These are phyloP conservation scores for Protaetia brevitarsis DNA, from an alignment of 1,140 invertebrate species.

Conservation along the genomic window DNA sequence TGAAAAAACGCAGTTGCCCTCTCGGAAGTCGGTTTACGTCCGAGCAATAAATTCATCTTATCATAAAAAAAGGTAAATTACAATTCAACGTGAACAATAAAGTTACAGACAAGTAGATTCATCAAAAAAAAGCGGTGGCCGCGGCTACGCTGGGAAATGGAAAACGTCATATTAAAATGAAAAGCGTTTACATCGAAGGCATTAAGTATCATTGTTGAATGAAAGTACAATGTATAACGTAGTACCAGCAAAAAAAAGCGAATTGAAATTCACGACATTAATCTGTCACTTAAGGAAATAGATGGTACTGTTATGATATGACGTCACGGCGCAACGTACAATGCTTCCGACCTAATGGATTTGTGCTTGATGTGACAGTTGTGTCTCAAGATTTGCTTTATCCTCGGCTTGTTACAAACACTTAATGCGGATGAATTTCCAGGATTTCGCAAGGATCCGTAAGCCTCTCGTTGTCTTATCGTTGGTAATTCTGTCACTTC, in stretches of 20 bases:
- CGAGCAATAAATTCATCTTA: slow-evolving; percentile 1
- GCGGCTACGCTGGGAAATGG: slow-evolving; percentile 33
- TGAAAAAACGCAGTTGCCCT: too few relatives aligned
- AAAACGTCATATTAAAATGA: slow-evolving; percentile 42
- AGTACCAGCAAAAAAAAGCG: slow-evolving; percentile 30
- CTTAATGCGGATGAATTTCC: slow-evolving; percentile 35
- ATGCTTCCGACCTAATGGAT: slow-evolving; percentile 35
- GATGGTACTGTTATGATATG: slow-evolving; percentile 35
- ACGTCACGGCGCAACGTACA: slow-evolving; percentile 34
- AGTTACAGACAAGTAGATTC: slow-evolving; percentile 27
- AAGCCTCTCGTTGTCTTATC: slow-evolving; percentile 2
- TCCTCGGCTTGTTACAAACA: slow-evolving; percentile 30
- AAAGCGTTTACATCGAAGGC: slow-evolving; percentile 34
- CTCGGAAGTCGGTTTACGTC: background rate
- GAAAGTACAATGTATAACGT: slow-evolving; percentile 33
- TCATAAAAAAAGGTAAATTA: slow-evolving; percentile 14
- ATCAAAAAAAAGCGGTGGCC: slow-evolving; percentile 20
- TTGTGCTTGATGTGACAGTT: slow-evolving; percentile 37
- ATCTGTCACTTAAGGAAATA: slow-evolving; percentile 42
- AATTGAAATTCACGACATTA: slow-evolving; percentile 41
- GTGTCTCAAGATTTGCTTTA: slow-evolving; percentile 35
- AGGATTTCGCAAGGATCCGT: background rate
- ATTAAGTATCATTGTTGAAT: slow-evolving; percentile 37
- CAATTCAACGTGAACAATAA: slow-evolving; percentile 14
- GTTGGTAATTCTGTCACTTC: slow-evolving; percentile 1